A percentile compares a stretch with the other conserved stretches of the same genome.
Conservation (phyloP, 2,888 invertebrate species). For the Geophilus truncorum region DNA sequence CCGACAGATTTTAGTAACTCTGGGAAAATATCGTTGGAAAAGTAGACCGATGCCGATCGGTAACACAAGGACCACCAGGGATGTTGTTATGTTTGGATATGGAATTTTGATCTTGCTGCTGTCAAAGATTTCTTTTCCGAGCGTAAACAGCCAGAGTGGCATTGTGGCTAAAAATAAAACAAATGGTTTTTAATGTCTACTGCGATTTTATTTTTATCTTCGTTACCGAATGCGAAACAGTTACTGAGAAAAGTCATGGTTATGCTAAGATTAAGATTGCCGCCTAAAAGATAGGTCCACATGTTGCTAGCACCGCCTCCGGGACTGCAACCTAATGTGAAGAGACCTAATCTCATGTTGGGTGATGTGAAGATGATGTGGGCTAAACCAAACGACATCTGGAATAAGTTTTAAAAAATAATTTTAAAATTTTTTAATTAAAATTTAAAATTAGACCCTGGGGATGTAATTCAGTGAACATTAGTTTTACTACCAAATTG, state of each 20-base stretch:
- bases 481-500: too few species aligned
- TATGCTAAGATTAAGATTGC: constrained; percentile 86
- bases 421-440: neutral
- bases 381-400: constrained; percentile 70
- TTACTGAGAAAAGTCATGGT: constrained; percentile 93
- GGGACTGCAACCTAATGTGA: constrained; percentile 70
- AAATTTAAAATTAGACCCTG: too few species aligned
- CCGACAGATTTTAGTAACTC: constrained; percentile 64
- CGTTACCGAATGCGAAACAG: constrained; percentile 71
- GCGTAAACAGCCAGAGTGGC: constrained; percentile 84
- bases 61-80: constrained; percentile 69
- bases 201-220: neutral
- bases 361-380: constrained; percentile 63
- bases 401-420: neutral
- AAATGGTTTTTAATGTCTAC: neutral
- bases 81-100: constrained; percentile 66
- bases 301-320: constrained; percentile 96
- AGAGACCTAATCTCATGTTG: constrained; percentile 74
- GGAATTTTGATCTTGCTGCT: constrained; percentile 69
- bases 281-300: constrained; percentile 86
- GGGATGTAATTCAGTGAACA: too few species aligned
- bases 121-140: constrained; percentile 69
- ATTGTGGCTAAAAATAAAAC: constrained; percentile 63
- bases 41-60: constrained; percentile 57
- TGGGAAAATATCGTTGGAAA: constrained; percentile 55